phyloP scores from a whole-genome alignment of 2,888 invertebrate genomes.

The Mactromeris polynyma region DNA sequence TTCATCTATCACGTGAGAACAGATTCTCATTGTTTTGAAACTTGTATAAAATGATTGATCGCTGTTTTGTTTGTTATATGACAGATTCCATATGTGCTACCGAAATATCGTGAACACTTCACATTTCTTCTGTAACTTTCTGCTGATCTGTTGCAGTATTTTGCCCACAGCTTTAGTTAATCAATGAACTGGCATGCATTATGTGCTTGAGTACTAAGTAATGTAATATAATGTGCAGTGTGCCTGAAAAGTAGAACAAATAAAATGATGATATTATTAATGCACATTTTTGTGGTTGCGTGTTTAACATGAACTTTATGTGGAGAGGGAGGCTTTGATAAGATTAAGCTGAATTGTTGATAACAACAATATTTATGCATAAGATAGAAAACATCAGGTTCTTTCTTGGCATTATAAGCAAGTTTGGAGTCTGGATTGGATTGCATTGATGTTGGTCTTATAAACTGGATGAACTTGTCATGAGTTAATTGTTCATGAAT shows the following conservation, averaged over 20 bases:
- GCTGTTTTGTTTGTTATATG: background rate
- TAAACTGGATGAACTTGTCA: no score
- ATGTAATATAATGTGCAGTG: background rate
- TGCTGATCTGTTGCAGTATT: background rate
- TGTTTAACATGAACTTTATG: background rate
- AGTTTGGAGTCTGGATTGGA: no score
- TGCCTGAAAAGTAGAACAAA: background rate
- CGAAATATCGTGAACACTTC: background rate
- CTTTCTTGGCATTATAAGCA: background rate
- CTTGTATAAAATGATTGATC: background rate
- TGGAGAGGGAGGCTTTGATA: background rate
- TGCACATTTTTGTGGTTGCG: background rate
- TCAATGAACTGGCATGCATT: background rate
- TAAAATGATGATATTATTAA: background rate
- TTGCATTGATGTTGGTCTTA: no score
- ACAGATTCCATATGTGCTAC: slow-evolving; percentile 1
- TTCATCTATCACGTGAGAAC: background rate
- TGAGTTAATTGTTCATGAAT: no score
- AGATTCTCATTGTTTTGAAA: background rate
- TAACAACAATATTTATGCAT: background rate
- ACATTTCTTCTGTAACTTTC: background rate
- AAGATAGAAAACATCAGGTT: background rate
- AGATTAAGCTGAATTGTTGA: background rate
- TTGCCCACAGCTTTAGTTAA: background rate
- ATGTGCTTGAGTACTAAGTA: background rate